A percentile compares a stretch with the other conserved stretches of the same genome.
Conservation (phyloP, 1,140 invertebrate species). For the Drosophila chauvacae region DNA sequence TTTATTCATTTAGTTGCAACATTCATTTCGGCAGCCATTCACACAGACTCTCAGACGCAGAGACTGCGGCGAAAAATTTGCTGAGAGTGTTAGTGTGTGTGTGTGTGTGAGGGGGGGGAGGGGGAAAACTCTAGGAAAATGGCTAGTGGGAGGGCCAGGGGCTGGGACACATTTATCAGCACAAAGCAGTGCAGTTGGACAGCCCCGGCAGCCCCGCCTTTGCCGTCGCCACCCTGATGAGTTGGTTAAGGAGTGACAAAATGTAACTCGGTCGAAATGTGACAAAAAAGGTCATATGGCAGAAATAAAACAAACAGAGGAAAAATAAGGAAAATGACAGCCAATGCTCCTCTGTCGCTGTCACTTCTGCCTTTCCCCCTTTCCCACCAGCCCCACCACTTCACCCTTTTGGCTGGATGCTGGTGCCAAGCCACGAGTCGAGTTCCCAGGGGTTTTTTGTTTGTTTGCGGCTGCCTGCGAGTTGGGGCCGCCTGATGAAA, state of each 20-base stretch:
- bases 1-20: constrained; percentile 79
- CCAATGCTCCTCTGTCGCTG: constrained; percentile 50
- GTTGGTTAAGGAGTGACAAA: constrained; percentile 59
- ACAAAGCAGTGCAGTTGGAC: constrained; percentile 53
- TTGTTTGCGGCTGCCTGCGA: constrained; percentile 48
- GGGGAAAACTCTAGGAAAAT: constrained; percentile 12
- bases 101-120: no score
- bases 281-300: constrained; percentile 63
- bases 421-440: constrained; percentile 64
- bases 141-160: neutral
- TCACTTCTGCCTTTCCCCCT: constrained; percentile 19
- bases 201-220: neutral
- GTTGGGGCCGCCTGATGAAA: constrained; percentile 65
- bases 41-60: constrained; percentile 37
- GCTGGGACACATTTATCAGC: constrained; percentile 45
- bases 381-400: neutral
- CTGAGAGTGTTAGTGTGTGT: neutral
- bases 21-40: constrained; percentile 69
- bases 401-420: neutral
- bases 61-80: constrained; percentile 21
- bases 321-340: constrained; percentile 67
- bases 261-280: constrained; percentile 56
- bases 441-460: constrained; percentile 80
- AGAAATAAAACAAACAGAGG: constrained; percentile 69
- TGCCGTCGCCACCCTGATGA: constrained; percentile 29